Base-by-base conservation (phyloP, 2,797 vertebrate genomes). In the Helarctos malayanus region DNA sequence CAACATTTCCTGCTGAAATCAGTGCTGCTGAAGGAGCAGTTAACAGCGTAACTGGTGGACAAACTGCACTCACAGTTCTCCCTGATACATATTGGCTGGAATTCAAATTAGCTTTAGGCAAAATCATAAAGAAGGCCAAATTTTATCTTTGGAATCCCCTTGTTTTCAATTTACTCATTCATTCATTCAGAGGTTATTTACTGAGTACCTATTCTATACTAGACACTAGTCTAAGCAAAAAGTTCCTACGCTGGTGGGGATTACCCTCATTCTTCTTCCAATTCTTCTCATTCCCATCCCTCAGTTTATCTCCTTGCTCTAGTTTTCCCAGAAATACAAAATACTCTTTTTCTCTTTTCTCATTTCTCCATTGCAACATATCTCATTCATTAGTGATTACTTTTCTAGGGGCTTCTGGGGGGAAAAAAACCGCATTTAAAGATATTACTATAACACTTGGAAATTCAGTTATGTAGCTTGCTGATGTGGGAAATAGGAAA, bases 31-130 rank as follows among this genome's bases (percentile, higher is more conserved):
- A 89, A 76, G n/a, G 16, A 91, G 71, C 12, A 94, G 25, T 84
- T 85, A 87, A 14, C 68, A 75, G 35, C n/a, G 57, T 59, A 68
- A 84, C 13, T 95, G 21, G 47, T 97, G 14, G 41, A 86, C 95
- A 73, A 86, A 91, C 71, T 47, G 54, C 54, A 47, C 18, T 32
- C n/a, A 76, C 5, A 52, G 3, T 52, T 57, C 5, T n/a, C 84
- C 80, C 83, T 61, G 47, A 89, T 29, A 93, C 11, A 13, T 73
- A 59, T 10, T 96, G 89, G 52, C 61, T 87, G 68, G 23, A 80
- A 81, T 91, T 95, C 61, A 91, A 89, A 83, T 71, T 57, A 95
- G 49, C 38, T 94, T 92, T 69, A 80, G 93, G 91, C 73, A 91
- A 96, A 90, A 95, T 93, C 18, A 63, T 75, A 80, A 83, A 92